Conservation (phyloP, 2,113 vertebrate genomes). For the Actenoides lindsayi region DNA sequence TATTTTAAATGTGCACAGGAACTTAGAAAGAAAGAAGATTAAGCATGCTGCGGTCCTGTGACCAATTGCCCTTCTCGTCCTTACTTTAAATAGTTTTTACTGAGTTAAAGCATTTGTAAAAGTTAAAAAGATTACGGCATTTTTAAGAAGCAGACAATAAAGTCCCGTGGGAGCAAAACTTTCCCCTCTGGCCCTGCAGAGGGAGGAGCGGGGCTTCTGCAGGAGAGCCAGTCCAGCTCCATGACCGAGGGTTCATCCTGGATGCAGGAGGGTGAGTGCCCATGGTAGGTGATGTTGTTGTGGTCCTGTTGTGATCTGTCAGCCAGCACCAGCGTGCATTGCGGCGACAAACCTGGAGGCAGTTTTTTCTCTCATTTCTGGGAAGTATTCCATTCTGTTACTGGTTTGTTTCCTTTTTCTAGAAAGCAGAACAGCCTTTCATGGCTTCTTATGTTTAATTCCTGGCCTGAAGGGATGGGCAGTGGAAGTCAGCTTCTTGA, state of each 20-base stretch:
- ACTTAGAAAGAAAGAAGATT: constrained; percentile 30
- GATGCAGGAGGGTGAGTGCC: not conserved
- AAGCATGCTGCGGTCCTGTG: constrained; percentile 24
- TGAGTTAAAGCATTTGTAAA: constrained; percentile 25
- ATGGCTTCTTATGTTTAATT: not conserved
- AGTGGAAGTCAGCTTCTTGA: not conserved
- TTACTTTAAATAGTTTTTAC: constrained; percentile 30
- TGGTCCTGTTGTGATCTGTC: not conserved
- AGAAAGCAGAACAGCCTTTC: not conserved
- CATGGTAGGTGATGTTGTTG: not conserved
- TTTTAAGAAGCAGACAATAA: constrained; percentile 23
- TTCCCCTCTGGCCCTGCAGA: not conserved
- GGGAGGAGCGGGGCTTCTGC: not conserved
- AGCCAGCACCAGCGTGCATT: not conserved
- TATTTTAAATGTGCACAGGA: constrained; percentile 27
- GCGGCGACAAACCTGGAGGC: not conserved
- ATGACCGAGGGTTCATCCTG: not conserved
- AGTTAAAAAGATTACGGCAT: constrained; percentile 6
- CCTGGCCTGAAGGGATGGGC: not conserved
- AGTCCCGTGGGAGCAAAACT: not conserved
- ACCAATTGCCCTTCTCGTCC: constrained; percentile 19
- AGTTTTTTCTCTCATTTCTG: not conserved
- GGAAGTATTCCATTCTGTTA: not conserved
- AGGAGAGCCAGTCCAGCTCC: not conserved
- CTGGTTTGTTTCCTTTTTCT: not conserved